Conservation (phyloP, 2,113 vertebrate genomes). For the Nothobranchius kuhntae region DNA sequence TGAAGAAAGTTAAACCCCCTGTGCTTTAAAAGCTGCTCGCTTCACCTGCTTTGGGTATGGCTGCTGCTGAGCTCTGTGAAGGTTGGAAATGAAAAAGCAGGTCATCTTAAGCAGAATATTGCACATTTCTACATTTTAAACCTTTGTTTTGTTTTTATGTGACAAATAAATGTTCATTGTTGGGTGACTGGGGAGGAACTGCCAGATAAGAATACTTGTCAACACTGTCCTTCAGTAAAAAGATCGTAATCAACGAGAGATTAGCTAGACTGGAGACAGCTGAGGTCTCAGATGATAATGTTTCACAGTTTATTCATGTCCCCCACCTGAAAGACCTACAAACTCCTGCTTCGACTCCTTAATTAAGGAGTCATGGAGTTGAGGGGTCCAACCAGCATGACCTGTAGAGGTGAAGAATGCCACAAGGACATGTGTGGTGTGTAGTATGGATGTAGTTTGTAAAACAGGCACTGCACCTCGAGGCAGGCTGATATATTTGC, state of each 20-base stretch:
- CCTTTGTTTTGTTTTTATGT: neutral
- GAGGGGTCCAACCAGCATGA: slow-evolving; percentile 10
- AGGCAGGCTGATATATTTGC: slow-evolving; percentile 40
- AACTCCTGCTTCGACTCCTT: neutral
- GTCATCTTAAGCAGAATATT: too few relatives aligned
- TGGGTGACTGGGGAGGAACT: slow-evolving; percentile 30
- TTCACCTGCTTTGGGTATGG: slow-evolving; percentile 17
- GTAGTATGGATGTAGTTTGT: too few relatives aligned
- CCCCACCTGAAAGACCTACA: neutral
- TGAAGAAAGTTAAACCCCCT: slow-evolving; percentile 17
- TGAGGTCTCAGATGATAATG: neutral
- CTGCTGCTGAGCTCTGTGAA: slow-evolving; percentile 23
- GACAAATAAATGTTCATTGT: neutral
- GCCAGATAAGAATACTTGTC: slow-evolving; percentile 49
- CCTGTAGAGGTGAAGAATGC: slow-evolving; percentile 7
- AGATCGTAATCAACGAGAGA: slow-evolving; percentile 66
- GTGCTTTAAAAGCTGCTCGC: slow-evolving; percentile 10
- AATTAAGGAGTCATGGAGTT: slow-evolving; percentile 12
- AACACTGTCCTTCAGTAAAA: slow-evolving; percentile 42
- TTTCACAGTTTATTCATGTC: neutral
- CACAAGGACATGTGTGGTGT: slow-evolving; percentile 2
- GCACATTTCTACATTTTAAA: neutral
- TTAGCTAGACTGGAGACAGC: slow-evolving; percentile 36
- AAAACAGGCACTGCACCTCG: neutral
- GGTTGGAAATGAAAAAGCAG: neutral